Evolutionary conservation across 2,797 vertebrate genomes (phyloP), one percentile per base, ranked within the genome.

Genomic region (Euthynnus affinis): DNA sequence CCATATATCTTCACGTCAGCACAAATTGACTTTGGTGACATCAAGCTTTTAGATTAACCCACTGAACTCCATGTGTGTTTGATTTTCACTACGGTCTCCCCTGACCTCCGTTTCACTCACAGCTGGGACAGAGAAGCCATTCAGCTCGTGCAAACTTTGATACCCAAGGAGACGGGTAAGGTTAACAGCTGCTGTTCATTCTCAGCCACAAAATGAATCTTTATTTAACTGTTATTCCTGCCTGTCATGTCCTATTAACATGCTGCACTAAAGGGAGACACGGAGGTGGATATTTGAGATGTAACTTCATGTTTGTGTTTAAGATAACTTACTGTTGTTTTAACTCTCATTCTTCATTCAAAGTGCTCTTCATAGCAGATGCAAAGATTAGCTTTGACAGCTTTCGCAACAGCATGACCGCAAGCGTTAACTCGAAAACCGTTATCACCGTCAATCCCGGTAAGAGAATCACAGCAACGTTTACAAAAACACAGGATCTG

Each of bases 121-220:
- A 99, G 98, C 89, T 99, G 98, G 98, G 97, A 98, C 94, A 96
- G 94, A 88, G 98, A 99, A 88, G 94, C 95, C 82, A 98, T 99
- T 93, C 96, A 96, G 78, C 92, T 98, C 62, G 90, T 96, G 58
- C 97, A 97, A 91, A 96, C 89, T 67, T 93, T 97, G 96, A 90
- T 95, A 76, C 96, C 97, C n/a, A 94, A 84, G 92, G 96, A 98
- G 95, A 98, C 98, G 93, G 98, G 98, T 99, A 88, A 88, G 83
- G 86, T 74, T 66, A 78, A 69, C 86, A 78, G 76, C 77, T 68
- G 82, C 63, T 67, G 63, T 82, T 81, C 80, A n/a, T 71, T 83
- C 74, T 73, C 81, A n/a, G 40, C 84, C 78, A 61, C 82, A 85
- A 65, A 88, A 65, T 60, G 22, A 85, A 76, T 82, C 74, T 86